Evolutionary conservation across 92 coral and sea anemone species (phyloP), one percentile per base, ranked within the genome.

Genomic region (Zoanthus solanderi): DNA sequence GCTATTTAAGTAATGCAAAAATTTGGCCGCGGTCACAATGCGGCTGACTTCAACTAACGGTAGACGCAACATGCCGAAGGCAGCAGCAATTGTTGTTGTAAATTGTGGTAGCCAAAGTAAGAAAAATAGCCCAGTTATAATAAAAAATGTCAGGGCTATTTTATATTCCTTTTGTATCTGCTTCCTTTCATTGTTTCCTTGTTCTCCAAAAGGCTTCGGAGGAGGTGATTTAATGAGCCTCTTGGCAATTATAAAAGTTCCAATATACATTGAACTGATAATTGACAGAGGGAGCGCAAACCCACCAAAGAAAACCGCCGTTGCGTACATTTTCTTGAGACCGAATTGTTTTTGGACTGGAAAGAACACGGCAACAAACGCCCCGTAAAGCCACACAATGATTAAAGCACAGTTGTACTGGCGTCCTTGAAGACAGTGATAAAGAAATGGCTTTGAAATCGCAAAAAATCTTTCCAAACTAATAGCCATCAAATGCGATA

Each of bases 91-190:
- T 28, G 85, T 80, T 13, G 74, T 80, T 45, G 74, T 63, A 46
- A 80, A 80, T 37, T 80, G 85, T 12, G 85, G 85, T 4, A 80
- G 44, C 85, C 85, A 80, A 6, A 80, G 57, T 46, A 80, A 42
- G 23, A 80, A 80, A 80, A 80, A 80, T 28, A 80, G 69, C 11
- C 85, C 85, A 9, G 85, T 80, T 12, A 80, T 80, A n/a, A 80
- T 80, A 17, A 80, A 80, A 1, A 80, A 42, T 9, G 85, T 80
- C 23, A 80, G 4, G 5, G 85, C 85, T 37, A 80, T 72, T 67
- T 80, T 80, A 18, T 63, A 65, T 23, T 80, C 75, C 57, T 80
- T 42, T 6, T 80, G 75, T 17, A 80, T 44, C 74, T 37, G 17
- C 16, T 80, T 79, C 17, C 45, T 65, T 17, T 63, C 45, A 0